A percentile compares a stretch with the other conserved stretches of the same genome.
phyloP scores from a whole-genome alignment of 2,888 invertebrate species.

The Archips crataeganus region DNA sequence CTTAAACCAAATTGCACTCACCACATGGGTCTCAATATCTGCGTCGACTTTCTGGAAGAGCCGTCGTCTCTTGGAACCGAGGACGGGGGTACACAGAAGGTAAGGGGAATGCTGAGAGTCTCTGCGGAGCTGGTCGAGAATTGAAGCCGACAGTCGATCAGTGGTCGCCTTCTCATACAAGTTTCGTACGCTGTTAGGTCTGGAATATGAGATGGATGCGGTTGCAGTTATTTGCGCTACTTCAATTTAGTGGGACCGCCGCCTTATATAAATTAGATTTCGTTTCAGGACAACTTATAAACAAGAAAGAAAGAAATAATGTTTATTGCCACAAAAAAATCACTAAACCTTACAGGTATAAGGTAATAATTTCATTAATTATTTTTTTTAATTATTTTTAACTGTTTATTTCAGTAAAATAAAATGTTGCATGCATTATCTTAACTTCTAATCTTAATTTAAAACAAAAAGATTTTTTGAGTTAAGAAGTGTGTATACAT shows the following conservation, averaged over 20 bases:
- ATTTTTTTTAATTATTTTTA: too few relatives aligned
- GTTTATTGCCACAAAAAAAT: too few relatives aligned
- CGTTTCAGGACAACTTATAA: too few relatives aligned
- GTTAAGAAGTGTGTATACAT: too few relatives aligned
- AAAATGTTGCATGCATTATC: too few relatives aligned
- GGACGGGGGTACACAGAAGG: conserved; percentile 93
- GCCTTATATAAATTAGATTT: too few relatives aligned
- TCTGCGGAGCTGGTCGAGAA: conserved; percentile 87
- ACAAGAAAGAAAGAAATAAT: too few relatives aligned
- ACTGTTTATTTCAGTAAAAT: too few relatives aligned
- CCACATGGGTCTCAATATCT: conserved; percentile 95
- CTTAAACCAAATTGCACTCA: conserved; percentile 79
- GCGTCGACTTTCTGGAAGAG: conserved; percentile 90
- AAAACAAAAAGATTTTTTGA: too few relatives aligned
- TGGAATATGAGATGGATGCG: conserved; percentile 49
- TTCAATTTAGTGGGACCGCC: not conserved
- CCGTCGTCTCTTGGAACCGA: conserved; percentile 89
- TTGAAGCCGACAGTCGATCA: conserved; percentile 87
- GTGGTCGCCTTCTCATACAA: conserved; percentile 93
- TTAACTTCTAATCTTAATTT: too few relatives aligned
- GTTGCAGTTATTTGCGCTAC: conserved; percentile 1
- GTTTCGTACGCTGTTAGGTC: conserved; percentile 90
- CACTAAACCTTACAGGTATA: too few relatives aligned
- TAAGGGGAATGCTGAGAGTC: conserved; percentile 88
- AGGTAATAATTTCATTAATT: too few relatives aligned